Conservation (phyloP, 2,113 vertebrate genomes). For the Machaerirhynchus nigripectus region DNA sequence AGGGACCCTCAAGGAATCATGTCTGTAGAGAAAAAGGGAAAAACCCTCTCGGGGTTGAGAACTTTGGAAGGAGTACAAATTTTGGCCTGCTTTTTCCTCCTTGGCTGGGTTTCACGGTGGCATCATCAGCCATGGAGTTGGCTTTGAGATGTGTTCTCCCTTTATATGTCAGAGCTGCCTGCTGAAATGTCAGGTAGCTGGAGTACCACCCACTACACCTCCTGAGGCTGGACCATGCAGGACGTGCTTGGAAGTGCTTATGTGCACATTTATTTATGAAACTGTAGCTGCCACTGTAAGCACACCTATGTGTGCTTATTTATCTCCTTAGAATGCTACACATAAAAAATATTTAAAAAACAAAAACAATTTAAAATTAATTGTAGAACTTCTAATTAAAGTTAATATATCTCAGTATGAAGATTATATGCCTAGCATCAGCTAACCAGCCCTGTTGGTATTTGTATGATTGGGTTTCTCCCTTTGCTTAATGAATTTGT, state of each 20-base stretch:
- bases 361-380: background rate
- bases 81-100: background rate
- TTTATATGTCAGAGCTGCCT: background rate
- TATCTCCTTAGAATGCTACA: background rate
- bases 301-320: background rate
- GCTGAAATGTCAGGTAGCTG: background rate
- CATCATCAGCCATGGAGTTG: background rate
- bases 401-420: background rate
- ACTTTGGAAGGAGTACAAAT: background rate
- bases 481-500: background rate
- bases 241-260: background rate
- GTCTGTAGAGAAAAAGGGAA: background rate
- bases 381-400: background rate
- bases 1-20: background rate
- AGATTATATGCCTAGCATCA: background rate
- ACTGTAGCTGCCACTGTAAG: background rate
- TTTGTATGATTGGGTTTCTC: background rate
- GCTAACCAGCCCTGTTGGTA: background rate
- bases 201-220: background rate
- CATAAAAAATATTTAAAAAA: background rate
- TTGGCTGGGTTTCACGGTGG: rapidly evolving
- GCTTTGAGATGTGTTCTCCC: background rate
- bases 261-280: background rate
- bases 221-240: background rate
- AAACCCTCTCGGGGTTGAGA: background rate